Evolutionary conservation across 2,888 invertebrate genomes (phyloP).

Genomic region (Marasmarcha lunaedactyla): DNA sequence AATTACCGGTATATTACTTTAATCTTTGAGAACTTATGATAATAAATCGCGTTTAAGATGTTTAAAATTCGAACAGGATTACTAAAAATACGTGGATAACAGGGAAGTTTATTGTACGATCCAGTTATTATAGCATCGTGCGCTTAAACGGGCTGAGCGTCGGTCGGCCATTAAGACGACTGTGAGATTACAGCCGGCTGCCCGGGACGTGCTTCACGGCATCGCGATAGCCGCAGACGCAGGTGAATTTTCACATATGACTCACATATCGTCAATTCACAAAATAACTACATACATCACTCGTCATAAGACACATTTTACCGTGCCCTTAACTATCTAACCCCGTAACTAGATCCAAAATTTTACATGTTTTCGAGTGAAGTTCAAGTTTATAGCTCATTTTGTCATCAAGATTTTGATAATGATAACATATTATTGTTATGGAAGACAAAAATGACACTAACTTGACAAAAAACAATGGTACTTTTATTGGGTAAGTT

Average conservation of each 20-base stretch:
- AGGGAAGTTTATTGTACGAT: too few species aligned
- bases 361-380: constrained; percentile 5
- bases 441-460: background rate
- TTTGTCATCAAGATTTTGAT: constrained; percentile 51
- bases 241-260: constrained; percentile 49
- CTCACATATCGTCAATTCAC: constrained; percentile 14
- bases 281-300: constrained; percentile 10
- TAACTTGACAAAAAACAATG: background rate
- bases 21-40: too few species aligned
- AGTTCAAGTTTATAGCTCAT: constrained; percentile 46
- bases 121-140: constrained; percentile 1
- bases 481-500: background rate
- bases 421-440: constrained; percentile 25
- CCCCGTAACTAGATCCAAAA: background rate
- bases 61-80: too few species aligned
- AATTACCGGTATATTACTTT: background rate
- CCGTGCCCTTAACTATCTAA: constrained; percentile 4
- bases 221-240: constrained; percentile 47
- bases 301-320: constrained; percentile 21
- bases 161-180: constrained; percentile 42
- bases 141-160: background rate
- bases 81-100: too few species aligned
- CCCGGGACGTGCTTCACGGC: constrained; percentile 51
- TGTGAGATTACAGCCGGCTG: constrained; percentile 32
- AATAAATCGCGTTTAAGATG: too few species aligned